These are phyloP conservation scores for Polypterus bichir DNA, from an alignment of 2,113 vertebrate species.

Conservation along the genomic window DNA sequence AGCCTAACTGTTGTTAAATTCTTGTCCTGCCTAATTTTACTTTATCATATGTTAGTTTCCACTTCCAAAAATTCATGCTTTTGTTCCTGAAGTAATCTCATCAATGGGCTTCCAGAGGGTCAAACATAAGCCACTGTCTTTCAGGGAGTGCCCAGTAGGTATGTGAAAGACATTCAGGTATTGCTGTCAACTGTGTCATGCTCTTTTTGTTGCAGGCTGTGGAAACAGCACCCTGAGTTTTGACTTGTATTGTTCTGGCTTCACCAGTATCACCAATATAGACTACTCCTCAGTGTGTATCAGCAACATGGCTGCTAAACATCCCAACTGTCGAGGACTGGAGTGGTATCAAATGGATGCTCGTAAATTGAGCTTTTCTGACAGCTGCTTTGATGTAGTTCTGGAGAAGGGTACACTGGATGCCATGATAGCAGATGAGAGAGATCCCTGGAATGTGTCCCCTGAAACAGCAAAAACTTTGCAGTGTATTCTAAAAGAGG, in stretches of 20 bases:
- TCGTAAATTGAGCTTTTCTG: conserved; percentile 53
- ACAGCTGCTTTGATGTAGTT: conserved; percentile 62
- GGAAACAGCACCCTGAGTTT: conserved; percentile 79
- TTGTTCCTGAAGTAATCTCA: no score
- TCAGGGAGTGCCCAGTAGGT: background rate
- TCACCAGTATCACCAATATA: conserved; percentile 66
- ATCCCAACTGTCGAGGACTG: conserved; percentile 49
- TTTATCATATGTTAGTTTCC: no score
- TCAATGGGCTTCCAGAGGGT: no score
- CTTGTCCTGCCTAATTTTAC: no score
- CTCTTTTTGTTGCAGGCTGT: conserved; percentile 54
- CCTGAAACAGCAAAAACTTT: conserved; percentile 38
- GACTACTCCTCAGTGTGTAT: conserved; percentile 83
- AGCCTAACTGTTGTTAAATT: no score
- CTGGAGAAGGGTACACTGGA: conserved; percentile 83
- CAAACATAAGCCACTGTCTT: background rate
- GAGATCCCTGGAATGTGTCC: conserved; percentile 64
- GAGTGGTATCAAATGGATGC: conserved; percentile 78
- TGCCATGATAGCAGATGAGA: conserved; percentile 71
- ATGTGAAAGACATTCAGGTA: background rate
- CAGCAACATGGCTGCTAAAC: conserved; percentile 52
- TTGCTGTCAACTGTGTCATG: background rate
- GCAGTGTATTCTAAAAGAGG: conserved; percentile 65
- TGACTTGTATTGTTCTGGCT: conserved; percentile 60
- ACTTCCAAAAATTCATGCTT: no score